Evolutionary conservation across 2,113 vertebrate species (phyloP), one percentile per base, ranked within the genome.

Genomic region (Amazona guildingii): DNA sequence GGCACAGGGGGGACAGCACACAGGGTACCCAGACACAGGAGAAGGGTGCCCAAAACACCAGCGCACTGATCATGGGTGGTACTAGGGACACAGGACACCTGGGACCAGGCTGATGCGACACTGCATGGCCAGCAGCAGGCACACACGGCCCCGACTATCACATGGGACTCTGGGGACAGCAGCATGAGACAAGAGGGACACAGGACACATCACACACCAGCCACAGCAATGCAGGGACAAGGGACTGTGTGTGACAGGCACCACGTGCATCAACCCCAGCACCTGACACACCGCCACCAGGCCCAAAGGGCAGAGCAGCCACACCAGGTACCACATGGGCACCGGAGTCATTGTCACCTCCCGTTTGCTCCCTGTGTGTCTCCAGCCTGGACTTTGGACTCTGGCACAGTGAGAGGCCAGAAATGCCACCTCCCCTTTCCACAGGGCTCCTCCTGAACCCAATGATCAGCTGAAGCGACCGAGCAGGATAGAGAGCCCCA

Each of bases 341-440:
- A 11, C 37, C 2, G 19, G 20, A 17, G 10, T 20, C 43, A 5
- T 5, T 2, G 3, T 55, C 14, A 3, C 49, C 25, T 18, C 12
- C 7, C 9, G 0, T 19, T 35, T 24, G 17, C 29, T 23, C 31
- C 11, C 29, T 2, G 9, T 3, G 33, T 9, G 4, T 11, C 13
- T 25, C 5, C 9, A 3, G 2, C 28, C 29, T 1, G 0, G 63
- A 76, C 74, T 61, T 61, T 9, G 54, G 68, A 68, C 64, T n/a
- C 25, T 8, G 23, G 52, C 68, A 29, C 63, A 6, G n/a, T 7
- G 5, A 15, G 17, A 9, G 0, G 8, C 28, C 28, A 28, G 23
- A 11, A 69, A 39, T 3, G n/a, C 7, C 59, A 12, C 54, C 61
- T 64, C 35, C 27, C 27, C 48, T 17, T 23, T 11, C 44, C 46